A percentile compares a stretch with the other conserved stretches of the same genome.
Evolutionary conservation across 2,888 invertebrate species (phyloP).

Genomic region (Cerastoderma edule): DNA sequence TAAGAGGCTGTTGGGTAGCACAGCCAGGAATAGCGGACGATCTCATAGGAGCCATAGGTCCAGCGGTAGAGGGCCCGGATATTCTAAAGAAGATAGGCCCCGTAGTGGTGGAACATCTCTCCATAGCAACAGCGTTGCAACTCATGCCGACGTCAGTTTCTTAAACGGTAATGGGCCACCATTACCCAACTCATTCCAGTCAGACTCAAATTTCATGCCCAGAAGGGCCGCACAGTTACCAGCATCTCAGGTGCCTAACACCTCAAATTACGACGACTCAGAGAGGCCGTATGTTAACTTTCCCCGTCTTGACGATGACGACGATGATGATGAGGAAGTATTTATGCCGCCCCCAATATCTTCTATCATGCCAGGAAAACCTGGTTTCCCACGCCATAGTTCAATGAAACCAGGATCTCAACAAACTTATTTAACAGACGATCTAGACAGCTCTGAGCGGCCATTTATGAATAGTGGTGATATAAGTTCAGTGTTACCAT

Average conservation of each 20-base stretch:
- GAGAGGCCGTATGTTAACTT: slow-evolving; percentile 12
- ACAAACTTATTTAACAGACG: slow-evolving; percentile 72
- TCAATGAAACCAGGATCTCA: slow-evolving; percentile 76
- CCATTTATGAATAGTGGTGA: slow-evolving; percentile 69
- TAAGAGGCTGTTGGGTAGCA: slow-evolving; percentile 34
- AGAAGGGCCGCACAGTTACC: slow-evolving; percentile 33
- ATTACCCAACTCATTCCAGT: slow-evolving; percentile 31
- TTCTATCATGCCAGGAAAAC: slow-evolving; percentile 50
- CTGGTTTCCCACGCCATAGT: slow-evolving; percentile 77
- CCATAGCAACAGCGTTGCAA: slow-evolving; percentile 31
- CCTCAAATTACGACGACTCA: slow-evolving; percentile 16
- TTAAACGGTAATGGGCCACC: slow-evolving; percentile 27
- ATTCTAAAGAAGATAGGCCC: slow-evolving; percentile 48
- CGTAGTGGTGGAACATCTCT: slow-evolving; percentile 39
- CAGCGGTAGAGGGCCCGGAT: slow-evolving; percentile 40
- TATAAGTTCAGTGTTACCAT: slow-evolving; percentile 78
- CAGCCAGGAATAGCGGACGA: slow-evolving; percentile 39
- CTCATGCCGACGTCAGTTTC: slow-evolving; percentile 37
- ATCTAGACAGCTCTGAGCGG: slow-evolving; percentile 49
- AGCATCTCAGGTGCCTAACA: slow-evolving; percentile 27
- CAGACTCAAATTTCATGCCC: too few relatives aligned
- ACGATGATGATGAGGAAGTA: slow-evolving; percentile 72
- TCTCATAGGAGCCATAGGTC: slow-evolving; percentile 44
- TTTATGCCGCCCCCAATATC: slow-evolving; percentile 66
- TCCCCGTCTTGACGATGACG: slow-evolving; percentile 32